phyloP scores from a whole-genome alignment of 92 coral and sea anemone species.

The Actinernus sp. region DNA sequence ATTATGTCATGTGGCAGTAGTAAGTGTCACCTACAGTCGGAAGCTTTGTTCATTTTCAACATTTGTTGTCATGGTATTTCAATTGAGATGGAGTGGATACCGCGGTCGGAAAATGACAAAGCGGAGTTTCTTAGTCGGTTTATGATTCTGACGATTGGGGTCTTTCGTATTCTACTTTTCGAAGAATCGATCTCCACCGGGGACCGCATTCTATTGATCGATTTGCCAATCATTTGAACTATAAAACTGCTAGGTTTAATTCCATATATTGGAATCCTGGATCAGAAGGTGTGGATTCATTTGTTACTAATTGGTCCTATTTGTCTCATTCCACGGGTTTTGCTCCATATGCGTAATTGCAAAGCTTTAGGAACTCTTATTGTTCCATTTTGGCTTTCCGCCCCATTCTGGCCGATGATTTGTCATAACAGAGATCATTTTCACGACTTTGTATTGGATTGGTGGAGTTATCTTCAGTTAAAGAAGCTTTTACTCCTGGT shows the following conservation, averaged over 20 bases:
- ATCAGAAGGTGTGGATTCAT: conserved; percentile 52
- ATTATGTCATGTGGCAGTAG: conserved; percentile 29
- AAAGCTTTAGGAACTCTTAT: conserved; percentile 56
- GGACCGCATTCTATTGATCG: conserved; percentile 68
- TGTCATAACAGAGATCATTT: conserved; percentile 18
- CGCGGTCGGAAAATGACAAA: conserved; percentile 42
- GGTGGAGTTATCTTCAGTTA: conserved; percentile 29
- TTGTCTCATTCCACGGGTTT: conserved; percentile 37
- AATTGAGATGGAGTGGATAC: conserved; percentile 61
- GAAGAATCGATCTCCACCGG: conserved; percentile 34
- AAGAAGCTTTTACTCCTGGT: conserved; percentile 19
- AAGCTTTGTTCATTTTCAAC: conserved; percentile 32
- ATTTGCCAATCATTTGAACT: conserved; percentile 44
- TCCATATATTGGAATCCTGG: conserved; percentile 69
- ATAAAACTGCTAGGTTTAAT: conserved; percentile 48
- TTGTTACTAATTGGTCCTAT: conserved; percentile 51
- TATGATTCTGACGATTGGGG: conserved; percentile 68
- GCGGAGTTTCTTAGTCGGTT: conserved; percentile 65
- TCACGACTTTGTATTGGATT: conserved; percentile 20
- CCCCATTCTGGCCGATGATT: conserved; percentile 71
- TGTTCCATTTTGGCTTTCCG: conserved; percentile 53
- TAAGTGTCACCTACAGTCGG: conserved; percentile 16
- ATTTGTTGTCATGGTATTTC: conserved; percentile 41
- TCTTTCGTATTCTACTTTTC: conserved; percentile 19
- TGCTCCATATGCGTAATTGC: conserved; percentile 49